Percentiles rank a stretch among this genome's conserved stretches.
phyloP scores from a whole-genome alignment of 2,797 vertebrate genomes.

The Oceanodroma leucorhoa region DNA sequence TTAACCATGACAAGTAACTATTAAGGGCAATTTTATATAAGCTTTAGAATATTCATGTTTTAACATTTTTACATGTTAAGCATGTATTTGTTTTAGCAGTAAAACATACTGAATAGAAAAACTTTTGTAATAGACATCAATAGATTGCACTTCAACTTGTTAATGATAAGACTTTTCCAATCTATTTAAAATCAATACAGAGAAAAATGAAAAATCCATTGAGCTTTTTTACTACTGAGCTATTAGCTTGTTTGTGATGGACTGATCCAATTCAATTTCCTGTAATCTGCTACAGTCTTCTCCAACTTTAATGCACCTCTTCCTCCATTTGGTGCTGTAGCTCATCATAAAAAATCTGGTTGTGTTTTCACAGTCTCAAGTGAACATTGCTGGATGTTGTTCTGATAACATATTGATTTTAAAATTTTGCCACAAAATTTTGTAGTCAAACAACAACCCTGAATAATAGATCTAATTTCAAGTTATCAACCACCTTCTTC shows the following conservation, averaged over 20 bases:
- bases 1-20: background rate
- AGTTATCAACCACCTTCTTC: background rate
- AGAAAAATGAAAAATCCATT: background rate
- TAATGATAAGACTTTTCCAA: background rate
- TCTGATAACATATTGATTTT: background rate
- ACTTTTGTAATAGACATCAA: background rate
- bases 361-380: background rate
- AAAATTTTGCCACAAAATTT: conserved; percentile 2
- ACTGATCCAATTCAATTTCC: background rate
- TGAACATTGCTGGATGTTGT: background rate
- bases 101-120: background rate
- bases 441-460: background rate
- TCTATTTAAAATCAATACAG: background rate
- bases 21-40: background rate
- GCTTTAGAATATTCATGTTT: background rate
- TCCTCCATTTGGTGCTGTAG: background rate
- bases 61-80: background rate
- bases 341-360: background rate
- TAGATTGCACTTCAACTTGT: background rate
- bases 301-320: background rate
- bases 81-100: background rate
- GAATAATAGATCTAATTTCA: background rate
- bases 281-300: background rate
- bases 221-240: background rate
- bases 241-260: background rate